Percentiles rank a stretch among this genome's conserved stretches.
Conservation (phyloP, 2,113 vertebrate species). For the Haplotaxodon microlepis region DNA sequence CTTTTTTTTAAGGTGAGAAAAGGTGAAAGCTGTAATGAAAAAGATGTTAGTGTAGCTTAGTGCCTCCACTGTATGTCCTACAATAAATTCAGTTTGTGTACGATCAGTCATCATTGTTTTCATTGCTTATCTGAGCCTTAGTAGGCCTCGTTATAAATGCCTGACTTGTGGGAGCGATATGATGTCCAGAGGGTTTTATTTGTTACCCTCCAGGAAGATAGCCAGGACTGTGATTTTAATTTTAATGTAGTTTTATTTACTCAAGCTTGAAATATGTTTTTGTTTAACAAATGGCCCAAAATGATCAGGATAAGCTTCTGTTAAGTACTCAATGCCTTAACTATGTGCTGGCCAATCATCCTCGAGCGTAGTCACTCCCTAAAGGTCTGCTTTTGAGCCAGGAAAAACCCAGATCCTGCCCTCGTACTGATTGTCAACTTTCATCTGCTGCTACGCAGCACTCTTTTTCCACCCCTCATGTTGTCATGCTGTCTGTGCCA, state of each 20-base stretch:
- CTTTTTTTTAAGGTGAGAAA: not conserved
- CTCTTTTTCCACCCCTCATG: not conserved
- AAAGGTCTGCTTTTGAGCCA: not conserved
- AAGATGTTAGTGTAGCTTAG: not conserved
- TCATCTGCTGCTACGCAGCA: not conserved
- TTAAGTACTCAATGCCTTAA: not conserved
- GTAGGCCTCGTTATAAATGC: not conserved
- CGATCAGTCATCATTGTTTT: not conserved
- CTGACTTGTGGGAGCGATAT: not conserved
- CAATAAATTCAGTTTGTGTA: accelerated
- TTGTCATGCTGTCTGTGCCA: slow-evolving; percentile 11
- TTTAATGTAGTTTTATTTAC: not conserved
- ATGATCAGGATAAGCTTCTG: not conserved
- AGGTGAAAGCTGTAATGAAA: not conserved
- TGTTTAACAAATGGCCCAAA: not conserved
- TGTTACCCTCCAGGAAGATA: not conserved
- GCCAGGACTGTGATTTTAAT: not conserved
- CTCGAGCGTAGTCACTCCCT: not conserved
- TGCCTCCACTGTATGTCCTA: not conserved
- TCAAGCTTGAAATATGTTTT: not conserved
- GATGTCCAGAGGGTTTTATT: not conserved
- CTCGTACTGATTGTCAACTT: not conserved
- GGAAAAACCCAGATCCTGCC: not conserved
- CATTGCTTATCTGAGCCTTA: not conserved
- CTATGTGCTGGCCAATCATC: not conserved